These are phyloP conservation scores for Stenurella melanura DNA, from an alignment of 2,888 invertebrate species.

Conservation along the genomic window DNA sequence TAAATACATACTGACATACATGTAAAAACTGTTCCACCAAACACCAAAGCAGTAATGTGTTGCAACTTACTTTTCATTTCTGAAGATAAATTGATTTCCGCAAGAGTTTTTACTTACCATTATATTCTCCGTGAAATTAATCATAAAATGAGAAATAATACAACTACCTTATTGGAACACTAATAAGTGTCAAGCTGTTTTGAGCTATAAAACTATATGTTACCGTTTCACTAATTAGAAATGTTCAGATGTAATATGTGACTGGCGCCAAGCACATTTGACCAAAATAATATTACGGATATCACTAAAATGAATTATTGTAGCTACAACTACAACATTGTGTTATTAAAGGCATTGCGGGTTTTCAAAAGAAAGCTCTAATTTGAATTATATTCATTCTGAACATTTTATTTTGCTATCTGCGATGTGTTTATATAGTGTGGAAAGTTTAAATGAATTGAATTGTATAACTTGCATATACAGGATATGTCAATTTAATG, in stretches of 20 bases:
- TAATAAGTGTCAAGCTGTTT: conserved; percentile 4
- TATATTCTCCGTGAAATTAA: not conserved
- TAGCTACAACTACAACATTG: not conserved
- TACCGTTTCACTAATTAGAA: conserved; percentile 1
- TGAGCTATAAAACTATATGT: not conserved
- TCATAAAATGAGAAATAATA: not conserved
- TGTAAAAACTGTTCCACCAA: no score
- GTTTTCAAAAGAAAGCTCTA: not conserved
- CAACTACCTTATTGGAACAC: not conserved
- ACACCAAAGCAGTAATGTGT: not conserved
- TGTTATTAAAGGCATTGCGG: not conserved
- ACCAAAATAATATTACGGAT: not conserved
- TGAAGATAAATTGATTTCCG: conserved; percentile 1
- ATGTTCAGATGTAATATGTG: not conserved
- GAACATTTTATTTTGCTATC: no score
- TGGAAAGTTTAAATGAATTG: no score
- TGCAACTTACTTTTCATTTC: not conserved
- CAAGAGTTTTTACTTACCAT: not conserved
- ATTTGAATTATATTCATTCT: not conserved
- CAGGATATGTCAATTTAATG: no score
- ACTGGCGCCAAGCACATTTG: not conserved
- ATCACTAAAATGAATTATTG: not conserved
- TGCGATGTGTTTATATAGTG: no score
- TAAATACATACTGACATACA: no score
- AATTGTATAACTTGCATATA: no score